Evolutionary conservation across 2,113 vertebrate species (phyloP), one percentile per base, ranked within the genome.

Genomic region (Leptosomus discolor): DNA sequence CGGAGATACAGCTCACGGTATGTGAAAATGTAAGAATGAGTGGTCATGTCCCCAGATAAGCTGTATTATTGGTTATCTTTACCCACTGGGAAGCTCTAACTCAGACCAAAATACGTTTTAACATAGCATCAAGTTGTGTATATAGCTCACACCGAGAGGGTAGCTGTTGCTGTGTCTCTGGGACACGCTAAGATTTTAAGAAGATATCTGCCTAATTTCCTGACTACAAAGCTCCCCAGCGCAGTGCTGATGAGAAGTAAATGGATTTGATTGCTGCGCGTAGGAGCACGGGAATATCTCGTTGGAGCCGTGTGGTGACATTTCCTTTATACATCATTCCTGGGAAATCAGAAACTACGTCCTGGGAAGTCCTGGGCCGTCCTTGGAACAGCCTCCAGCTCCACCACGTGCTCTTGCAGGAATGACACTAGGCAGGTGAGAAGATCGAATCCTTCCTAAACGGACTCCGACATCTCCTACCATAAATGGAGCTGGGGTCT

Each of bases 111-210:
- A 32, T 3, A 14, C 19, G 20, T 64, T 56, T 90, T 65, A 75
- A 70, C 51, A 23, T 12, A n/a, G 48, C 34, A 34, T 17, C 6
- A 61, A 67, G 20, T 6, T 48, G 30, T 6, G 15, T 34, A 51
- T 0, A 1, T 6, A n/a, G 24, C 26, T 75, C 29, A 45, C 45
- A 15, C 36, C 0, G 2, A 22, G 11, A 45, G 19, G 8, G 14
- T 11, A 39, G 29, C 23, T 70, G 14, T 13, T 61, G 46, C 4
- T 26, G 1, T 37, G 67, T n/a, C 37, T 36, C 56, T 41, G 61
- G n/a, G 71, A 41, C 36, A 20, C 14, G 1, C 11, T 5, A 18
- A 43, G 36, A 43, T 43, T 65, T 85, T 26, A 4, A 50, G 58
- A 51, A 80, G 34, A 3, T 63, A 19, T 9, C 41, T 27, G 46